A percentile compares a stretch with the other conserved stretches of the same genome.
Evolutionary conservation across 2,113 vertebrate genomes (phyloP).

Genomic region (Lasiurus borealis): DNA sequence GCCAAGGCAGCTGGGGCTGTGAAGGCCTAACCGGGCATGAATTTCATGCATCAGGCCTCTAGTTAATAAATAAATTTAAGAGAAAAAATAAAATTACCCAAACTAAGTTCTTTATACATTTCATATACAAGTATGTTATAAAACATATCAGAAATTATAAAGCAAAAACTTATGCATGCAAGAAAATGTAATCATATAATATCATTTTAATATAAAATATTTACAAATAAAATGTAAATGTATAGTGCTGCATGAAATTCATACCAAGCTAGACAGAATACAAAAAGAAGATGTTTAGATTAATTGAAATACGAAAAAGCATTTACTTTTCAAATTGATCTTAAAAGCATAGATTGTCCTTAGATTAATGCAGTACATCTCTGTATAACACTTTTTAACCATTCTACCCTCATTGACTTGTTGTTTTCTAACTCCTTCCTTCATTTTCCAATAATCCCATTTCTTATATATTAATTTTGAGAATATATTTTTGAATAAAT

Average conservation of each 20-base stretch:
- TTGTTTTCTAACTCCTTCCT: not conserved
- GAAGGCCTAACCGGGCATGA: too few relatives aligned
- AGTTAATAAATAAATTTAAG: not conserved
- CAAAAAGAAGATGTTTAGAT: not conserved
- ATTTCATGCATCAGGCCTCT: too few relatives aligned
- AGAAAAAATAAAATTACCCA: not conserved
- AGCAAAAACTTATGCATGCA: conserved; percentile 7
- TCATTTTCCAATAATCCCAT: not conserved
- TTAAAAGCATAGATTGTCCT: not conserved
- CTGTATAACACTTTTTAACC: not conserved
- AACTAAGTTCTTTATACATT: not conserved
- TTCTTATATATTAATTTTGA: not conserved
- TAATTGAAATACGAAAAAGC: not conserved
- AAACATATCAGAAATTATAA: not conserved
- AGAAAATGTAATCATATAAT: not conserved
- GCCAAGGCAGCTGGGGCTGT: too few relatives aligned
- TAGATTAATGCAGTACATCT: not conserved
- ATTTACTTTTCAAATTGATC: not conserved
- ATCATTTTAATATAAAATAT: not conserved
- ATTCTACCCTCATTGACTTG: not conserved
- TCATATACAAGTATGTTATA: not conserved
- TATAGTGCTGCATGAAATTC: not conserved
- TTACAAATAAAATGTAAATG: not conserved
- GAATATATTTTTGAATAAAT: not conserved
- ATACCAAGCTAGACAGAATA: not conserved